phyloP scores from a whole-genome alignment of 2,888 invertebrate species.

The Hypercompe scribonia region DNA sequence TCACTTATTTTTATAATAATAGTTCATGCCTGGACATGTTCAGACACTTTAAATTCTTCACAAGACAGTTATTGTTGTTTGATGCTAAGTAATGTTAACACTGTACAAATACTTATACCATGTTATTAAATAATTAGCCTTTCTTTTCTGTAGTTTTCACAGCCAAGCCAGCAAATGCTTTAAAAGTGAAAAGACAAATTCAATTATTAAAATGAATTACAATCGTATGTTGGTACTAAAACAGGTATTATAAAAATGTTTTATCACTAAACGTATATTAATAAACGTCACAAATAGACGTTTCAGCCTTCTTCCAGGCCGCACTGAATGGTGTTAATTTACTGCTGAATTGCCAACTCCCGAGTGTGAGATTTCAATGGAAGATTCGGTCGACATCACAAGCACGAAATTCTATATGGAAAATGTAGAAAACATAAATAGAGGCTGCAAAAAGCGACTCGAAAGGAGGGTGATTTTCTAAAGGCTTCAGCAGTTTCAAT shows the following conservation, averaged over 20 bases:
- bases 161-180: not conserved
- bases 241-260: constrained; percentile 12
- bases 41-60: no score
- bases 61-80: no score
- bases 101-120: not conserved
- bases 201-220: not conserved
- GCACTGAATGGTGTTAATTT: constrained; percentile 80
- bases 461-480: constrained; percentile 83
- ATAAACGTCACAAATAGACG: constrained; percentile 42
- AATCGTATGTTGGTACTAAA: not conserved
- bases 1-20: no score
- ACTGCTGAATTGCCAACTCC: constrained; percentile 74
- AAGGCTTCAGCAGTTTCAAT: constrained; percentile 82
- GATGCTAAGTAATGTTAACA: no score
- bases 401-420: constrained; percentile 78
- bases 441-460: constrained; percentile 76
- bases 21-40: no score
- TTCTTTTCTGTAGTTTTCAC: not conserved
- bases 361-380: constrained; percentile 76
- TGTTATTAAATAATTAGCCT: not conserved
- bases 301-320: constrained; percentile 58
- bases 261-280: constrained; percentile 29
- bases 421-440: constrained; percentile 83
- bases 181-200: not conserved
- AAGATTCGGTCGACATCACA: constrained; percentile 72